phyloP scores from a whole-genome alignment of 2,113 vertebrate genomes.

The Heterotilapia buettikoferi region DNA sequence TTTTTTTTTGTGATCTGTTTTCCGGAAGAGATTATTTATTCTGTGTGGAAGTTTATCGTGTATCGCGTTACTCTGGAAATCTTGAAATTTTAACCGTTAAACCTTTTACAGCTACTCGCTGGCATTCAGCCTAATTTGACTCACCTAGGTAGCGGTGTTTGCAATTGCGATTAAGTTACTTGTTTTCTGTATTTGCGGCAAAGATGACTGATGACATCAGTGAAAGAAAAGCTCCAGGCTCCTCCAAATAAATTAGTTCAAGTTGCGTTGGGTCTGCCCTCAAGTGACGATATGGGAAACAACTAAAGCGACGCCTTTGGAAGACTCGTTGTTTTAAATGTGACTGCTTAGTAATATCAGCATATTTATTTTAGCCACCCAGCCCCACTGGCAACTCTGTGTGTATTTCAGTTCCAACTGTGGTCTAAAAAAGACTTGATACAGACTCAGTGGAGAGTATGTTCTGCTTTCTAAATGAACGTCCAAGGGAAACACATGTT shows the following conservation, averaged over 20 bases:
- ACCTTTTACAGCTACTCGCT: not conserved
- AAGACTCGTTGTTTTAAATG: not conserved
- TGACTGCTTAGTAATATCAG: not conserved
- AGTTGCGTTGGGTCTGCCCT: not conserved
- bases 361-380: not conserved
- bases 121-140: not conserved
- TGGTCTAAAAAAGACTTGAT: not conserved
- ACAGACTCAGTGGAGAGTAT: not conserved
- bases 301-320: not conserved
- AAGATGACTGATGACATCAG: not conserved
- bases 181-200: not conserved
- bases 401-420: not conserved
- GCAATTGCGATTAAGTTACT: not conserved
- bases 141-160: not conserved
- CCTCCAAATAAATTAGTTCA: not conserved
- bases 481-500: not conserved
- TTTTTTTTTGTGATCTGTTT: not conserved
- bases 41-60: not conserved
- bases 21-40: not conserved
- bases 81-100: not conserved
- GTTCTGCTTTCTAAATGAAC: constrained; percentile 15
- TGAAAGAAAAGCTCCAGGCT: constrained; percentile 5
- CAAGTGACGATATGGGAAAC: not conserved
- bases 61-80: constrained; percentile 6
- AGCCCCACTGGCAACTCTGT: not conserved